phyloP scores from a whole-genome alignment of 2,113 vertebrate genomes.

The Solea senegalensis region DNA sequence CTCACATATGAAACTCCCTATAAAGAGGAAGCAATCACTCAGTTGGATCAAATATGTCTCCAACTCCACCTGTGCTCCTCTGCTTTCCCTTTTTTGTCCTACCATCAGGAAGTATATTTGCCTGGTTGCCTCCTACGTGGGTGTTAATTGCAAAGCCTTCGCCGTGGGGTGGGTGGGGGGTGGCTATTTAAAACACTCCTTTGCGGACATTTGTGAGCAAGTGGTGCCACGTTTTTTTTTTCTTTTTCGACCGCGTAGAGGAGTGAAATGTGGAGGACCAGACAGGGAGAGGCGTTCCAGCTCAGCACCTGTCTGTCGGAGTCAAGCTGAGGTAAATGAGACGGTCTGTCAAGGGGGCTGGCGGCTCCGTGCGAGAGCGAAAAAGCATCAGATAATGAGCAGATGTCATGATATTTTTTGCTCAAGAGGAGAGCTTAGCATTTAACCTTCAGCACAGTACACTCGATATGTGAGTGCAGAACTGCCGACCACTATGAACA shows the following conservation, averaged over 20 bases:
- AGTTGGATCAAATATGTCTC: not conserved
- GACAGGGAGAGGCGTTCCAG: constrained; percentile 46
- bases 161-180: constrained; percentile 4
- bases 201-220: too few relatives aligned
- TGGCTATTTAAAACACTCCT: constrained; percentile 34
- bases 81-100: constrained; percentile 25
- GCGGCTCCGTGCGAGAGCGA: constrained; percentile 16
- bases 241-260: not conserved
- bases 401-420: constrained; percentile 73
- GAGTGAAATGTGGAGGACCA: constrained; percentile 7
- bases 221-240: too few relatives aligned
- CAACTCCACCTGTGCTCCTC: constrained; percentile 27
- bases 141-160: constrained; percentile 78
- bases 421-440: constrained; percentile 55
- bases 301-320: constrained; percentile 52
- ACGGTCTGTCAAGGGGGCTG: constrained; percentile 58
- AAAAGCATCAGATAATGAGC: constrained; percentile 68
- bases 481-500: constrained; percentile 14
- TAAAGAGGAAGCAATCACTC: not conserved
- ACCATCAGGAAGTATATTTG: constrained; percentile 40
- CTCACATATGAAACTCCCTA: constrained; percentile 1
- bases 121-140: constrained; percentile 69
- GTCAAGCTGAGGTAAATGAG: constrained; percentile 71
- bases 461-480: constrained; percentile 20
- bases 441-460: constrained; percentile 58